Base-by-base conservation (phyloP, 2,797 vertebrate genomes). In the Dermochelys coriacea region DNA sequence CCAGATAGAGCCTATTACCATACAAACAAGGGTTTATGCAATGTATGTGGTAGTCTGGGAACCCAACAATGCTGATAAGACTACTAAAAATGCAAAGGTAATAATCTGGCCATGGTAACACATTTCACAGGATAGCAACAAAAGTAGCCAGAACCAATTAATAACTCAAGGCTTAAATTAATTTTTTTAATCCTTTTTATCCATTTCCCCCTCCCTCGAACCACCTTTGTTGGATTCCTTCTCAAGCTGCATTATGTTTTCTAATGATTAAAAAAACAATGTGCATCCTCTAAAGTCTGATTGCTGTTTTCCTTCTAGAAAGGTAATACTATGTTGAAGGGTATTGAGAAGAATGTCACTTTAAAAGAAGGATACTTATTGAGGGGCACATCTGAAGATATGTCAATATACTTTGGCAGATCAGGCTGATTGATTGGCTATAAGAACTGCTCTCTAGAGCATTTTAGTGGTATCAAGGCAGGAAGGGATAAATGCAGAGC, bases 41-140 rank as follows among this genome's bases (percentile, higher is more conserved):
- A 37, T 75, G 16, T 92, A 92, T 68, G 8, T 85, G 25, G 54
- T 75, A 82, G 54, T 37, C 51, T 91, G 79, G 51, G 25, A 94
- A 81, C 77, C 37, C 1, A 83, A 37, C 45, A 54, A 19, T 83
- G 9, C 49, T 81, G 78, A 79, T 81, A 90, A 91, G 41, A 86
- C 86, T 84, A 93, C 84, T 88, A 88, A 97, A 90, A 93, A 93
- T 18, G 51, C 51, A 91, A 91, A 87, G 49, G 31, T 59, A 79
- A 90, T 68, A 82, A 75, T 71, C 37, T 77, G 31, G 16, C 45
- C n/a, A 29, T 89, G 49, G 83, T 91, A 93, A 94, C 91, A 87
- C 4, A 61, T 94, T 95, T 92, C 68, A 89, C 19, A 81, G 27
- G 8, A 82, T 27, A 37, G 25, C n/a, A 87, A 84, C 78, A 81